Conservation (phyloP, 1,140 invertebrate species). For the Teleopsis dalmanni region DNA sequence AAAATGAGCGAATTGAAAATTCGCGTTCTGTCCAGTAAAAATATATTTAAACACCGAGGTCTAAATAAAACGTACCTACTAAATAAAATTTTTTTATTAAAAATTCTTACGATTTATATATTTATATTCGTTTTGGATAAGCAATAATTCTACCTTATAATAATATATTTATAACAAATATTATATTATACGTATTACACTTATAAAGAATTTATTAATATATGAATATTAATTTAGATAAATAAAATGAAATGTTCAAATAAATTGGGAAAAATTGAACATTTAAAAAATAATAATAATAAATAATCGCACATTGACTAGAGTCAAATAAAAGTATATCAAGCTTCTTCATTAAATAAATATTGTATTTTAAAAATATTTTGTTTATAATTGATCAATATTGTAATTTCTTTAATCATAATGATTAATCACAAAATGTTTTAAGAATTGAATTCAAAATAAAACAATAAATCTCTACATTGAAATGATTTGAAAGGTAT, state of each 20-base stretch:
- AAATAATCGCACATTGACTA: too few species aligned
- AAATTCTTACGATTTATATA: conserved; percentile 43
- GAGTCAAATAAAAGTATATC: too few species aligned
- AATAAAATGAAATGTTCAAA: neutral
- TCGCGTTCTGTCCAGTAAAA: conserved; percentile 2
- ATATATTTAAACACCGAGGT: conserved; percentile 30
- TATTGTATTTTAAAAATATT: too few species aligned
- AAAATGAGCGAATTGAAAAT: too few species aligned
- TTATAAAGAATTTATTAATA: neutral
- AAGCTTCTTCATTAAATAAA: too few species aligned
- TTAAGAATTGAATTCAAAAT: too few species aligned
- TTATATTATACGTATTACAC: neutral
- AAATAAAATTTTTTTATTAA: conserved; percentile 36
- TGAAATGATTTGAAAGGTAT: too few species aligned
- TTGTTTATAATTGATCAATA: too few species aligned
- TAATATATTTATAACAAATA: conserved; percentile 15
- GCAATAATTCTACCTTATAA: conserved; percentile 30
- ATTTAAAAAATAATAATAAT: neutral
- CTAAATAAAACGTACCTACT: conserved; percentile 43
- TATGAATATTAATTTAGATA: neutral
- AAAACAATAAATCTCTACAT: too few species aligned
- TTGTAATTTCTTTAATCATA: too few species aligned
- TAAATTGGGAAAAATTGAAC: neutral
- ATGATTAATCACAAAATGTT: too few species aligned
- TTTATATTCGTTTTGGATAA: conserved; percentile 40